A percentile compares a stretch with the other conserved stretches of the same genome.
Conservation (phyloP, 2,113 vertebrate species). For the Tinamus guttatus region DNA sequence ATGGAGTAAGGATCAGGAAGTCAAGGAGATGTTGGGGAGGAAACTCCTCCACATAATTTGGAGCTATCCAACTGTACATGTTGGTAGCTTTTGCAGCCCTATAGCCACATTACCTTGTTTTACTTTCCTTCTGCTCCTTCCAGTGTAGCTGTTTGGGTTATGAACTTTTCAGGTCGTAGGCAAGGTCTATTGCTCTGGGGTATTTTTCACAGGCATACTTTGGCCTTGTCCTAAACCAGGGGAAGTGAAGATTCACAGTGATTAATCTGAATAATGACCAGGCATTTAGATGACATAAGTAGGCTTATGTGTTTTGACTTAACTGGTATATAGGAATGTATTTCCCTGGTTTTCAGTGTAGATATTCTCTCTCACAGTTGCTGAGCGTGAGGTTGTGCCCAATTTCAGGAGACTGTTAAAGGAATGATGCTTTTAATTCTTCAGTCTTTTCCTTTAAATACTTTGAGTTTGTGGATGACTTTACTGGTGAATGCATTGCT, state of each 20-base stretch:
- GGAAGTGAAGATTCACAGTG: background rate
- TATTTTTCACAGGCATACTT: too few relatives aligned
- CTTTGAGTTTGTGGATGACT: background rate
- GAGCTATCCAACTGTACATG: background rate
- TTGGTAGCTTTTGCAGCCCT: background rate
- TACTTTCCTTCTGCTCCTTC: background rate
- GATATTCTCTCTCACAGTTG: background rate
- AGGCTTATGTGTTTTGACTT: background rate
- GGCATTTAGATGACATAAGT: background rate
- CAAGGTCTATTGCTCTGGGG: background rate
- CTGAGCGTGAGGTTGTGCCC: background rate
- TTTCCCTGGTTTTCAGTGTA: background rate
- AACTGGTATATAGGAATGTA: background rate
- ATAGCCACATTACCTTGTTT: fast-evolving
- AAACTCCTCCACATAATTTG: background rate
- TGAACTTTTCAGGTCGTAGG: background rate
- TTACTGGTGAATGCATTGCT: background rate
- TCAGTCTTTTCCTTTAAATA: background rate
- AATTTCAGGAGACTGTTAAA: background rate
- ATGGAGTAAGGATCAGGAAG: background rate
- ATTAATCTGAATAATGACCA: background rate
- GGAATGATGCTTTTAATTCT: background rate
- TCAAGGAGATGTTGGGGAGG: background rate
- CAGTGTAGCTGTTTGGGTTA: background rate
- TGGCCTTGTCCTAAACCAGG: background rate